Evolutionary conservation across 2,797 vertebrate species (phyloP).

Genomic region (Linurgus olivaceus): DNA sequence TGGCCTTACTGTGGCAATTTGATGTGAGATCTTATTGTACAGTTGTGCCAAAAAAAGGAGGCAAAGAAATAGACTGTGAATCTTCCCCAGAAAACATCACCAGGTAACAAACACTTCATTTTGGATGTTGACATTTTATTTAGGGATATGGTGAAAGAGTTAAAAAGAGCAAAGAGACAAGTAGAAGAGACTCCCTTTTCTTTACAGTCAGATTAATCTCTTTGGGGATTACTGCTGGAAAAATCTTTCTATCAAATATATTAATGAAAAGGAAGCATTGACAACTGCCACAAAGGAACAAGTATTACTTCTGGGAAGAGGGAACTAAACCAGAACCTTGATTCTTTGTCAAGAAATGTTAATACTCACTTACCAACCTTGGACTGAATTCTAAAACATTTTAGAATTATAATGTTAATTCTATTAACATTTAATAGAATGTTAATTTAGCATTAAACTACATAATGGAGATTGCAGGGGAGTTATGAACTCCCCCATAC

Average conservation of each 20-base stretch:
- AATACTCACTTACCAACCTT: neutral
- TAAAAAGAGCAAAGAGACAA: neutral
- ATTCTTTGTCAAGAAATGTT: neutral
- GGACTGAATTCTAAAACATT: neutral
- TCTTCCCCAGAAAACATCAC: neutral
- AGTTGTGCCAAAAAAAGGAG: neutral
- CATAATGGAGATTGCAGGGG: neutral
- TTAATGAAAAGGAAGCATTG: neutral
- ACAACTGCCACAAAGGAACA: neutral
- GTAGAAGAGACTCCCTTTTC: neutral
- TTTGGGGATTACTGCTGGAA: neutral
- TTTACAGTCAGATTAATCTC: neutral
- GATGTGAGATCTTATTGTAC: neutral
- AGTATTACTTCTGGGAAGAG: neutral
- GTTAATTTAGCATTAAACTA: neutral
- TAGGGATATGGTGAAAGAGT: neutral
- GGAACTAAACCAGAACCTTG: neutral
- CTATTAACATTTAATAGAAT: too few relatives aligned
- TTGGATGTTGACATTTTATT: neutral
- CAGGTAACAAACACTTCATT: neutral
- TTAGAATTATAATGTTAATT: too few relatives aligned
- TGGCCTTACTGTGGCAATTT: neutral
- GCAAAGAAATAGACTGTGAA: neutral
- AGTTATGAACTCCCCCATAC: fast-evolving
- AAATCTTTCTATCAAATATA: neutral